These are phyloP conservation scores for Lepidurus packardi DNA, from an alignment of 1,140 invertebrate species.

Conservation along the genomic window DNA sequence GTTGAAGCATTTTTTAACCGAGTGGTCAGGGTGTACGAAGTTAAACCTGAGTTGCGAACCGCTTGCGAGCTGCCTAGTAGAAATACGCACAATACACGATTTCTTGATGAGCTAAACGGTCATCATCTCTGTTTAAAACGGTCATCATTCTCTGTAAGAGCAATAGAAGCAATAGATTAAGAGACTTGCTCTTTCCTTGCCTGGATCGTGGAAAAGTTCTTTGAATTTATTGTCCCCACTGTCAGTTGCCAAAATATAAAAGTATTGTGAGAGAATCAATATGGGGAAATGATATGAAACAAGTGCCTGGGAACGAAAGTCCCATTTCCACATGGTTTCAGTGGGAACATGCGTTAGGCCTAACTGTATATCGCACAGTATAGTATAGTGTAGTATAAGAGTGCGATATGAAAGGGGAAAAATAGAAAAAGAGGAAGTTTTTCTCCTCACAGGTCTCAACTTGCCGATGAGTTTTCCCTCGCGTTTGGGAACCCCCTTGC, in stretches of 20 bases:
- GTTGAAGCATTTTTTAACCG: too few species aligned
- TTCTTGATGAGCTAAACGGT: too few species aligned
- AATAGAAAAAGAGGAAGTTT: neutral
- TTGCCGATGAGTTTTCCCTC: neutral
- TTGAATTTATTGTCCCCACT: neutral
- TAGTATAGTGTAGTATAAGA: neutral
- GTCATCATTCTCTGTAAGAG: too few species aligned
- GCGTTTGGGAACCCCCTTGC: neutral
- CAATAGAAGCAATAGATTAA: neutral
- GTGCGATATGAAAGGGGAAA: neutral
- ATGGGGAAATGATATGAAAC: neutral
- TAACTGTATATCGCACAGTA: neutral
- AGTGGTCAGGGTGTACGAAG: too few species aligned
- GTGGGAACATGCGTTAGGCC: neutral
- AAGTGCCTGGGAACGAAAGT: slow-evolving; percentile 7
- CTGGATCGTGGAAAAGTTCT: neutral
- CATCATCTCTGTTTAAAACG: neutral
- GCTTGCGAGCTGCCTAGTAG: too few species aligned
- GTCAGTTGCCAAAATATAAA: slow-evolving; percentile 15
- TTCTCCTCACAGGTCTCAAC: neutral
- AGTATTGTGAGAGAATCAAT: slow-evolving; percentile 15
- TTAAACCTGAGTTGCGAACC: too few species aligned
- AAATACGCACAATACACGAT: too few species aligned
- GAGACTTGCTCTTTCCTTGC: too few species aligned
- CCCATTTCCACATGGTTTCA: slow-evolving; percentile 14